Base-by-base conservation (phyloP, 2,113 vertebrate genomes). In the Pseudorhombus dupliciocellatus region DNA sequence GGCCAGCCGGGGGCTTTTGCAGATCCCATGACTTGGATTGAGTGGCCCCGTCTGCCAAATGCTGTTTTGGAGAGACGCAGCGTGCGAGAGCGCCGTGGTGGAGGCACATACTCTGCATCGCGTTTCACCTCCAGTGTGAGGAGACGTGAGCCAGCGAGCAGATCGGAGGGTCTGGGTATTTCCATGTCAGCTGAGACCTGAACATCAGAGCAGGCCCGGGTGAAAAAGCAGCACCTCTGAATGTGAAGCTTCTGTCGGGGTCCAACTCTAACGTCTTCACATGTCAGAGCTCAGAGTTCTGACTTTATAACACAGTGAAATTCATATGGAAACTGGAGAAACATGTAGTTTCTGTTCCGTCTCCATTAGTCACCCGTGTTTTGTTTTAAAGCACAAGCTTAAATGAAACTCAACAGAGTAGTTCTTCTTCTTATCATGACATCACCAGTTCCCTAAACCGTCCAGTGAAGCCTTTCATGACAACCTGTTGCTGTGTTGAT, bases 11-110 rank as follows among this genome's bases (percentile, higher is more conserved):
- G 31, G 48, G 50, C 64, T 75, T 79, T 62, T 40, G 44, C 57
- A 66, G 64, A 73, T 83, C 79, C 77, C 79, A 76, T 86, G 86
- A 87, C 85, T 84, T 66, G 70, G 71, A 83, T 79, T 78, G 59
- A 80, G 81, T 25, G 51, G 66, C 53, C 10, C 10, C 0, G 28
- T 61, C 58, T 84, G 67, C 73, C 77, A 87, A 83, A 80, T 83
- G 72, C 59, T 81, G 74, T 77, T 87, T 74, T 57, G 71, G 69
- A 84, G 74, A 48, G 72, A 28, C 66, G 62, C 79, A 67, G 71
- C 46, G 51, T 20, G 28, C 24, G 51, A 25, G 60, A n/a, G 52
- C 24, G 59, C 72, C 81, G 52, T 21, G 28, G 60, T 21, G 28
- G 60, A 71, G 44, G 10, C 68, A 25, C 75, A 46, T 18, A 87